These are phyloP conservation scores for fruit fly (Drosophila melanogaster) DNA, from an alignment of 1,140 invertebrate genomes.

Conservation along the genomic window Release_6_plus_ISO1_MT NT_037436.4:6840001-6840500, in stretches of 20 bases:
- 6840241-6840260: constrained; percentile 43
- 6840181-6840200: constrained; percentile 38
- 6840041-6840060: constrained; percentile 79
- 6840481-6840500: constrained; percentile 58
- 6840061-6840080: constrained; percentile 82
- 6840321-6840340: constrained; percentile 24
- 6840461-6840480: constrained; percentile 72
- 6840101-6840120: constrained; percentile 84
- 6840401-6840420: constrained; percentile 70
- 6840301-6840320: constrained; percentile 10
- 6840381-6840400: constrained; percentile 62
- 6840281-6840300: constrained; percentile 22
- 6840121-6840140: constrained; percentile 80
- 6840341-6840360: constrained; percentile 49
- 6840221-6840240: constrained; percentile 35
- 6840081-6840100: constrained; percentile 84
- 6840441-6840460: constrained; percentile 82
- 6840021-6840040: constrained; percentile 22
- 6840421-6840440: constrained; percentile 81
- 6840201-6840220: constrained; percentile 39
- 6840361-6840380: constrained; percentile 77
- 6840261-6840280: constrained; percentile 1
- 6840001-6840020: constrained; percentile 47
- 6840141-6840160: constrained; percentile 48
- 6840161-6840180: constrained; percentile 12